Evolutionary conservation across 2,888 invertebrate genomes (phyloP), one percentile per base, ranked within the genome.

Genomic region (Dexiosoma caninum): DNA sequence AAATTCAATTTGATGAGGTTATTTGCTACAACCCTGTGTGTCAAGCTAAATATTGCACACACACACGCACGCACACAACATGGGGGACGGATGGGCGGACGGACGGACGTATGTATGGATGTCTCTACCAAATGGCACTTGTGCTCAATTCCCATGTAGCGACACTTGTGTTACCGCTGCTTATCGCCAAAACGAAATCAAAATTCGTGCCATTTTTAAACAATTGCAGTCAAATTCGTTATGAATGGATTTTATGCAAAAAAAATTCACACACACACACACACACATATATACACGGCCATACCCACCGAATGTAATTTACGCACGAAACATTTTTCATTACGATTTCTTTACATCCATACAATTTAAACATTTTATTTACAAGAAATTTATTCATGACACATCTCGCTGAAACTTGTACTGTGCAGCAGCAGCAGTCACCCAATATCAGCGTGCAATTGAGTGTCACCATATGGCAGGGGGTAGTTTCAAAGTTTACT

Each of bases 1-100:
- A 75, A 75, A 79, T 79, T 70, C 64, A 79, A 79, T 70, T 75
- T 64, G 70, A 70, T 75, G 75, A 79, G 79, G 69, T 70, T 70
- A 55, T 79, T 70, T 75, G 64, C 19, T 19, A 42, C 64, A 70
- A 59, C 42, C 49, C 49, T 23, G 23, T 42, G 12, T 16, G 14
- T n/a, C n/a, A 23, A 3, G 16, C 60, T 51, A 57, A 46, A 57
- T 12, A 23, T 23, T 21, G 32, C 21, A 72, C 21, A 0, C 8
- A 14, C 21, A 12, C n/a, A n/a, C n/a, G n/a, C n/a, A n/a, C n/a
- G n/a, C n/a, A n/a, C n/a, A n/a, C n/a, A n/a, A n/a, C n/a, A n/a
- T n/a, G n/a, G n/a, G n/a, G n/a, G 9, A 23, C 23, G 8, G 46
- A 46, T 21, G 1, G 44, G 23, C 23, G 12, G 46, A 6, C 12